A percentile compares a stretch with the other conserved stretches of the same genome.
phyloP scores from a whole-genome alignment of 2,888 invertebrate species.

The Julus scandinavius region DNA sequence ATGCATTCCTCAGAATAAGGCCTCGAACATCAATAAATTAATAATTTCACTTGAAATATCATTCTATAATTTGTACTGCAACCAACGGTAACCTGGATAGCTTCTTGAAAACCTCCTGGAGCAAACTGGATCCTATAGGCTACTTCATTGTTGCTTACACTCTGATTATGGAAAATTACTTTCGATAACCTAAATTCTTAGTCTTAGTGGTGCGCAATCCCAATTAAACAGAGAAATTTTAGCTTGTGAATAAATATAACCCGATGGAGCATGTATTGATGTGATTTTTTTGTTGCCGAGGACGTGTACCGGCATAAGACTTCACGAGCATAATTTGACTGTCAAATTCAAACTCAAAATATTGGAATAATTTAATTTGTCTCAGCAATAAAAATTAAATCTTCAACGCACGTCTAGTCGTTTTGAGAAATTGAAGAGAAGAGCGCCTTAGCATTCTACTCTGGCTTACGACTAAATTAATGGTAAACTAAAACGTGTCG shows the following conservation, averaged over 20 bases:
- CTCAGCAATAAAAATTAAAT: background rate
- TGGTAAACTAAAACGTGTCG: background rate
- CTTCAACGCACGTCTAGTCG: background rate
- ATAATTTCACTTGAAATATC: background rate
- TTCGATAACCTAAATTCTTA: background rate
- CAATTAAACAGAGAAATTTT: background rate
- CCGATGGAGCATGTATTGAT: background rate
- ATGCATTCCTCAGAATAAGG: constrained; percentile 1
- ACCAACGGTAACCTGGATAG: background rate
- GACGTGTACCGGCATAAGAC: background rate
- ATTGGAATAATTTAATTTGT: background rate
- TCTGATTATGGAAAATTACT: background rate
- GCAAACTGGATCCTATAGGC: background rate
- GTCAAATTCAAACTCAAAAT: background rate
- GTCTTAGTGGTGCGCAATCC: background rate
- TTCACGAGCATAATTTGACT: background rate
- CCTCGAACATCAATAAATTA: background rate
- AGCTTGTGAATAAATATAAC: background rate
- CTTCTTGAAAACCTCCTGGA: background rate
- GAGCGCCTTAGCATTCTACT: too few relatives aligned
- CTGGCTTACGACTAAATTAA: background rate
- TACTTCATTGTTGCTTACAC: background rate
- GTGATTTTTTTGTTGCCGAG: too few relatives aligned
- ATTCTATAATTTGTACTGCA: background rate
- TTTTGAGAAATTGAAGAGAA: too few relatives aligned